These are phyloP conservation scores for Microvelia longipes DNA, from an alignment of 1,140 invertebrate species.

Conservation along the genomic window DNA sequence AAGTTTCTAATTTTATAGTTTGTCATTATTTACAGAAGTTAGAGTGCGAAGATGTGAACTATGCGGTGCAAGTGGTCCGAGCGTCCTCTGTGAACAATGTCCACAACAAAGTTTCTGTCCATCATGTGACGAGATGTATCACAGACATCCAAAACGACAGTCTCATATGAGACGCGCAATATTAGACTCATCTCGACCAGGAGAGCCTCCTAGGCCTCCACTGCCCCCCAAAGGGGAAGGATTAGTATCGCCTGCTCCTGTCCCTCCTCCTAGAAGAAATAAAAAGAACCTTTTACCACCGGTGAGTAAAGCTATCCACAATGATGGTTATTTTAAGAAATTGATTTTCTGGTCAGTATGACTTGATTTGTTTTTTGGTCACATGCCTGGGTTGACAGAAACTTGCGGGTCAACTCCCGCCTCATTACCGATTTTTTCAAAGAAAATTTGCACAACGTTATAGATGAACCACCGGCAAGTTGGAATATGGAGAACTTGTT, in stretches of 20 bases:
- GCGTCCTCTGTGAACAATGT: constrained; percentile 63
- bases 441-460: no score
- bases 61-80: constrained; percentile 58
- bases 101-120: constrained; percentile 61
- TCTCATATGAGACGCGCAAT: constrained; percentile 55
- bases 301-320: not conserved
- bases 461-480: no score
- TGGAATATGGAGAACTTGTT: no score
- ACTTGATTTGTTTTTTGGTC: no score
- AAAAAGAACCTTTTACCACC: constrained; percentile 29
- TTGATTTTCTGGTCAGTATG: no score
- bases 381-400: no score
- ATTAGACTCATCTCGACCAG: constrained; percentile 13
- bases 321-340: no score
- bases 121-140: constrained; percentile 85
- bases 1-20: not conserved
- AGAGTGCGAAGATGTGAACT: constrained; percentile 53
- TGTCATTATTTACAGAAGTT: constrained; percentile 15
- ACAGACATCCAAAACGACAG: constrained; percentile 74
- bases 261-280: constrained; percentile 69
- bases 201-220: constrained; percentile 43
- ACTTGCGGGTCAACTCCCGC: no score
- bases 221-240: constrained; percentile 59
- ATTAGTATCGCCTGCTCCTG: constrained; percentile 50
- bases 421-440: no score